A percentile compares a stretch with the other conserved stretches of the same genome.
Evolutionary conservation across 2,113 vertebrate genomes (phyloP).

Genomic region (Brienomyrus brachyistius): DNA sequence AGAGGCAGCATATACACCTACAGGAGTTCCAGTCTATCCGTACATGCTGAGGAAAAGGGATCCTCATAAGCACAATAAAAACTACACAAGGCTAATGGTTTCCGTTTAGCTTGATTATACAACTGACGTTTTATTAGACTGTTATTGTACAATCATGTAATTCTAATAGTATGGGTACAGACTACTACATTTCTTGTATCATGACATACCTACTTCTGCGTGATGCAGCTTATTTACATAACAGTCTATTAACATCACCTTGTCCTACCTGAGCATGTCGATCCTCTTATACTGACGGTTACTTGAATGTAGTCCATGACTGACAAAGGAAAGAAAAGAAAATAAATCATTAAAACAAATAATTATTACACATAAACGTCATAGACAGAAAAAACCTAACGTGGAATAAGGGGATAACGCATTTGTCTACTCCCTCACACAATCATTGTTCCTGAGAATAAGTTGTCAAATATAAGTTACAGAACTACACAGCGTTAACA

Average conservation of each 20-base stretch:
- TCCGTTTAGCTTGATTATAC: no score
- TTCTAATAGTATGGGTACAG: no score
- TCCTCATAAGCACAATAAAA: no score
- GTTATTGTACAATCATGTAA: no score
- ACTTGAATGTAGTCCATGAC: conserved; percentile 75
- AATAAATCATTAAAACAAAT: background rate
- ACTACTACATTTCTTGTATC: no score
- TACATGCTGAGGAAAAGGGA: no score
- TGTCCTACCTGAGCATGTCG: conserved; percentile 71
- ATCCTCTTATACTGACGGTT: conserved; percentile 73
- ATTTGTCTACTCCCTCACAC: background rate
- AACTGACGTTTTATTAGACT: no score
- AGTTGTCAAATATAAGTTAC: background rate
- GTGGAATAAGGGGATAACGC: background rate
- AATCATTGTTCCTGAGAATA: background rate
- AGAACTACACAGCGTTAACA: background rate
- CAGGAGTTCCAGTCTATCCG: no score
- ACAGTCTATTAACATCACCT: background rate
- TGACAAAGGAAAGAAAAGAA: conserved; percentile 5
- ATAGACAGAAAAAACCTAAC: background rate
- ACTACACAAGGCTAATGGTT: no score
- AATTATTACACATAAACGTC: background rate
- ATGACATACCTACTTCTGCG: background rate
- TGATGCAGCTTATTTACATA: background rate
- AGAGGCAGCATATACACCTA: no score